Base-by-base conservation (phyloP, 2,797 vertebrate species). In the Sebastes trivittatus region DNA sequence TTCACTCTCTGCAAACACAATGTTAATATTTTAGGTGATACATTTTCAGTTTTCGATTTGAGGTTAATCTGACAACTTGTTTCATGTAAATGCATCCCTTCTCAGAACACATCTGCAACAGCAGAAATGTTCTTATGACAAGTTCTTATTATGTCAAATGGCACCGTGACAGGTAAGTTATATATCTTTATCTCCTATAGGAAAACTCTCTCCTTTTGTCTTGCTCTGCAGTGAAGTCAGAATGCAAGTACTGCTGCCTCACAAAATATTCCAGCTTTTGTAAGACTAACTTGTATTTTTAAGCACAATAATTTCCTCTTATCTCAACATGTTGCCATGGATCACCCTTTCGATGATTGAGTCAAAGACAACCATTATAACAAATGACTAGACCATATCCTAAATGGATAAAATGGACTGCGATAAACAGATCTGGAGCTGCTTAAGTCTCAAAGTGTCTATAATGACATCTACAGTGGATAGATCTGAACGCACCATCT, bases 391-490 rank as follows among this genome's bases (percentile, higher is more conserved):
- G 32, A 29, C 9, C 56, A 32, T 49, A 61, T 29, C 36, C 18
- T 59, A 54, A 70, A 29, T 10, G 27, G 52, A 18, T 68, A 69
- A 42, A 82, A 64, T 59, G 52, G 67, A 20, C 11, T n/a, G 11
- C 2, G 7, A 61, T 80, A 65, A 86, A 85, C 20, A 46, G 75
- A 85, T 81, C 9, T 34, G 65, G 29, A 70, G 68, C 20, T 38
- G 56, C 20, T 52, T 13, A 2, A 4, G 66, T 64, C 46, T 75
- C 29, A 20, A 64, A 78, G 72, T 72, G 56, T 63, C 63, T 32
- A 70, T 71, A 85, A 87, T 81, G 75, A 82, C 81, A 85, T 81
- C 49, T 62, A 23, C 72, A 55, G 59, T 25, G 16, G 32, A 86
- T 32, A 78, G 75, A 88, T 36, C 55, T 61, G 14, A 29, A 68